A percentile compares a stretch with the other conserved stretches of the same genome.
Evolutionary conservation across 1,140 invertebrate species (phyloP).

Genomic region (Drosophila subpulchrella): DNA sequence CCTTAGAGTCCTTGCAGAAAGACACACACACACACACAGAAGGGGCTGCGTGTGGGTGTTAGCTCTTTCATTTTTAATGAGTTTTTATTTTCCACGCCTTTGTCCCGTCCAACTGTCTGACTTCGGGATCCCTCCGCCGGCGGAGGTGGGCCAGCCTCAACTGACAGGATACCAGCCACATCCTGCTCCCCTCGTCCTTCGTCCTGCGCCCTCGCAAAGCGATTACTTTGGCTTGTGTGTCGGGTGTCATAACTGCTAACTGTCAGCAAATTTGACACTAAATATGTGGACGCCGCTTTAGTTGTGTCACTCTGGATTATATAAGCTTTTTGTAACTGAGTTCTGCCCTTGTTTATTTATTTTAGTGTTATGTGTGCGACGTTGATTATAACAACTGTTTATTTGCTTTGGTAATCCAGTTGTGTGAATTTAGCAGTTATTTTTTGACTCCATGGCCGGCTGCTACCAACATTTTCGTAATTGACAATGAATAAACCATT

Average conservation of each 20-base stretch:
- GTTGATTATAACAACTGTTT: slow-evolving; percentile 43
- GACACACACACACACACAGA: slow-evolving; percentile 13
- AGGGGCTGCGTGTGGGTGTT: slow-evolving; percentile 36
- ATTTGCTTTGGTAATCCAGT: slow-evolving; percentile 59
- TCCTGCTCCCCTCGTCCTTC: slow-evolving; percentile 24
- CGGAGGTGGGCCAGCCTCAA: slow-evolving; percentile 20
- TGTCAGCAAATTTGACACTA: slow-evolving; percentile 75
- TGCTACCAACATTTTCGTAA: background rate
- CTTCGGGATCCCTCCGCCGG: slow-evolving; percentile 31
- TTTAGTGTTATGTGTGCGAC: slow-evolving; percentile 40
- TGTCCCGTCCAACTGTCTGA: slow-evolving; percentile 58
- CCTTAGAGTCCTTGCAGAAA: slow-evolving; percentile 10
- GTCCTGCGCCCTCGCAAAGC: slow-evolving; percentile 28
- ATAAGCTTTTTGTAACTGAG: slow-evolving; percentile 23
- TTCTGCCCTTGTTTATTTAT: slow-evolving; percentile 43
- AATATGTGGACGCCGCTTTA: slow-evolving; percentile 66
- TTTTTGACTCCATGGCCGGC: background rate
- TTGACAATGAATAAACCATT: slow-evolving; percentile 11
- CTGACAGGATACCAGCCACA: slow-evolving; percentile 51
- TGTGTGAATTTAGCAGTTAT: slow-evolving; percentile 6
- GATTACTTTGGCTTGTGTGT: slow-evolving; percentile 64
- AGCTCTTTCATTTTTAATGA: slow-evolving; percentile 78
- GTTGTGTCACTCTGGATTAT: slow-evolving; percentile 60
- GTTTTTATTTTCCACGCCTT: slow-evolving; percentile 77
- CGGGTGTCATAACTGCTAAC: slow-evolving; percentile 70